Evolutionary conservation across 1,140 invertebrate species (phyloP).

Genomic region (Radopholus similis): DNA sequence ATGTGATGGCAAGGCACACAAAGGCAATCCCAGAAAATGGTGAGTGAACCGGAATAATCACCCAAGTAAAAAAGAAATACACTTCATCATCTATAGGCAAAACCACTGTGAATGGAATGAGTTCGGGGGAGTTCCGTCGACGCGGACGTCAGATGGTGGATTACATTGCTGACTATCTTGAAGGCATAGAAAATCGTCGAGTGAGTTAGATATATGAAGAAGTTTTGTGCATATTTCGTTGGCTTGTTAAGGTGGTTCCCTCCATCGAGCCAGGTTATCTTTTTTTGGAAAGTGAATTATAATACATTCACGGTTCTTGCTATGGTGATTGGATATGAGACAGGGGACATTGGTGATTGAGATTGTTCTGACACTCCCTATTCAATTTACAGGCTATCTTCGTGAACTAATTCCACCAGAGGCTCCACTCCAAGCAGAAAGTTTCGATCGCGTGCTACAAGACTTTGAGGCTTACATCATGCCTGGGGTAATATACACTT

Average conservation of each 20-base stretch:
- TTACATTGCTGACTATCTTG: conserved; percentile 92
- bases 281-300: neutral
- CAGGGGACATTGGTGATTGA: conserved; percentile 63
- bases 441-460: conserved; percentile 84
- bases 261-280: conserved; percentile 18
- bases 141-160: conserved; percentile 93
- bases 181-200: conserved; percentile 73
- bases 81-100: too few species aligned
- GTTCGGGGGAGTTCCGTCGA: conserved; percentile 79
- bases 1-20: too few species aligned
- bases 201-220: neutral
- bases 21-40: too few species aligned
- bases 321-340: neutral
- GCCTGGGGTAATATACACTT: conserved; percentile 73
- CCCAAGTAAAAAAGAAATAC: too few species aligned
- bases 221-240: neutral
- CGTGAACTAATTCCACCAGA: conserved; percentile 73
- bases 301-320: neutral
- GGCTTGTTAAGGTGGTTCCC: conserved; percentile 2
- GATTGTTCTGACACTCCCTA: conserved; percentile 78
- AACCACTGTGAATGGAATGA: conserved; percentile 67
- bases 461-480: conserved; percentile 94
- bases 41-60: too few species aligned
- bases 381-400: too few species aligned
- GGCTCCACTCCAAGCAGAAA: conserved; percentile 79